These are phyloP conservation scores for Elymnias hypermnestra DNA, from an alignment of 1,140 invertebrate genomes.

Conservation along the genomic window DNA sequence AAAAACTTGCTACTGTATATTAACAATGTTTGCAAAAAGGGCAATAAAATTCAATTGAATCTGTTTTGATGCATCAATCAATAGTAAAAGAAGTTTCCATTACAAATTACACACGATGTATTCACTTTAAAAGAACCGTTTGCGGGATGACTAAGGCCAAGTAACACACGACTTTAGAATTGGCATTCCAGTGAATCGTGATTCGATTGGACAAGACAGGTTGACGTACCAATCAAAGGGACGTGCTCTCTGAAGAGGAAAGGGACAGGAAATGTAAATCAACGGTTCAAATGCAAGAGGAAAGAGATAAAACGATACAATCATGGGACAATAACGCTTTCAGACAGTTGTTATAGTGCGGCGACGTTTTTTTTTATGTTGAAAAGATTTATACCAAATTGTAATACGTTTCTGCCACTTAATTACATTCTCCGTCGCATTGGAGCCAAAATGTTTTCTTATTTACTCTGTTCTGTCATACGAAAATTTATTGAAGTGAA, in stretches of 20 bases:
- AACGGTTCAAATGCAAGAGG: neutral
- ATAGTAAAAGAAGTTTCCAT: conserved; percentile 1
- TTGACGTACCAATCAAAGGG: conserved; percentile 45
- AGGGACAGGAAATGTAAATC: conserved; percentile 22
- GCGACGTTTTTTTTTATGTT: neutral
- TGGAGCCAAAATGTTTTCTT: too few relatives aligned
- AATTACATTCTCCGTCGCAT: too few relatives aligned
- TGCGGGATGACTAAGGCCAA: conserved; percentile 29
- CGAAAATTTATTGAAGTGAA: too few relatives aligned
- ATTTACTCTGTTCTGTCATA: too few relatives aligned
- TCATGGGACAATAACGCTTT: conserved; percentile 2
- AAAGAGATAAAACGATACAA: conserved; percentile 4
- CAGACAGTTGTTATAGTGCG: neutral
- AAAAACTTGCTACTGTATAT: too few relatives aligned
- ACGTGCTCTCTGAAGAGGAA: conserved; percentile 20
- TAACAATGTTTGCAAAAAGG: neutral
- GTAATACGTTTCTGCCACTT: too few relatives aligned
- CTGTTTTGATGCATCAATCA: neutral
- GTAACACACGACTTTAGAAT: conserved; percentile 27
- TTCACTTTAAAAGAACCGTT: conserved; percentile 19
- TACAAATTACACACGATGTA: conserved; percentile 15
- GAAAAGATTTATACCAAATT: too few relatives aligned
- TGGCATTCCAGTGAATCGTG: conserved; percentile 33
- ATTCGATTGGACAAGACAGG: conserved; percentile 37
- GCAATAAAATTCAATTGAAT: neutral